These are phyloP conservation scores for Drosophila repletoides DNA, from an alignment of 1,140 invertebrate genomes.

Conservation along the genomic window DNA sequence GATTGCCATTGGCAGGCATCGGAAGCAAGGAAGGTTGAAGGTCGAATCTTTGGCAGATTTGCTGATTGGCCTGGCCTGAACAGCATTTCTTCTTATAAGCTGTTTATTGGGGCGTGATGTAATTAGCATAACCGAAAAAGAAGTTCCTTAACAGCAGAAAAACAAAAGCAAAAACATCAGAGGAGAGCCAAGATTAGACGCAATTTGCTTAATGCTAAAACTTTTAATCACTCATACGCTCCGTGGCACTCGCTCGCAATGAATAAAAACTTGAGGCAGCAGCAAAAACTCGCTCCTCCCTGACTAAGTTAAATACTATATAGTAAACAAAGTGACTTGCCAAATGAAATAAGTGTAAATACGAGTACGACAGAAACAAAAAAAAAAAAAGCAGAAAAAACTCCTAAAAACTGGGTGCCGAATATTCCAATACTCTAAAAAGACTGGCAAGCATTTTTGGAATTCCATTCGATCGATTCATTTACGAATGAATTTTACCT, in stretches of 20 bases:
- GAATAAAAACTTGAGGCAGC: slow-evolving; percentile 36
- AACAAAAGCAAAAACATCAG: neutral
- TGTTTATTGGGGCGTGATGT: slow-evolving; percentile 69
- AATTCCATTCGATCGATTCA: no score
- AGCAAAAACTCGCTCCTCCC: neutral
- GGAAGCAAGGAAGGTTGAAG: slow-evolving; percentile 11
- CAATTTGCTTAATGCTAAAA: slow-evolving; percentile 75
- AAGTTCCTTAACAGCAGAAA: slow-evolving; percentile 7
- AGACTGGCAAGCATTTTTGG: no score
- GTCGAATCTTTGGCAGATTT: slow-evolving; percentile 6
- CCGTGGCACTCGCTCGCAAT: slow-evolving; percentile 51
- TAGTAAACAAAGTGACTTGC: slow-evolving; percentile 65
- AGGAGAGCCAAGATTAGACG: slow-evolving; percentile 40
- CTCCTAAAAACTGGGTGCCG: no score
- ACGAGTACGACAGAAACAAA: slow-evolving; percentile 26
- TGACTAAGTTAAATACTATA: slow-evolving; percentile 21
- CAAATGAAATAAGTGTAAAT: slow-evolving; percentile 76
- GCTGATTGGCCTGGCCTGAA: slow-evolving; percentile 43
- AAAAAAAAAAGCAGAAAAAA: slow-evolving; percentile 10
- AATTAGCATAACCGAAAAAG: slow-evolving; percentile 67
- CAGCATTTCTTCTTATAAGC: slow-evolving; percentile 45
- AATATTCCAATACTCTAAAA: no score
- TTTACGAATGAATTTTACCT: no score
- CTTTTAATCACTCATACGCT: slow-evolving; percentile 78
- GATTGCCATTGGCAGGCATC: slow-evolving; percentile 20